Evolutionary conservation across 2,888 invertebrate species (phyloP).

Genomic region (Drosophila quinaria): DNA sequence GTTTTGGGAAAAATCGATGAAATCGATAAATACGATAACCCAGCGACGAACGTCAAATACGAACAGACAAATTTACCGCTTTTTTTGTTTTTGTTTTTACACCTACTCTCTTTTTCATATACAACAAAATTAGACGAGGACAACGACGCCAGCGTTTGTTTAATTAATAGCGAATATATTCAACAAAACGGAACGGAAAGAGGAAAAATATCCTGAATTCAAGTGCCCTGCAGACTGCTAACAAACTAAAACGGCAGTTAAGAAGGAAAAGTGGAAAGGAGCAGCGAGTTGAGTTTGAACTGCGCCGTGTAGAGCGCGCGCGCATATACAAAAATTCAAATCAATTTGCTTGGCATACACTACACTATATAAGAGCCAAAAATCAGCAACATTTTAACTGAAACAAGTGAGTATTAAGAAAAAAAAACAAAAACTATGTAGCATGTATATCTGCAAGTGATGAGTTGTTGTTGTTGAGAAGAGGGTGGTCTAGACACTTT

Average conservation of each 20-base stretch:
- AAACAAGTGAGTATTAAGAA: constrained; percentile 77
- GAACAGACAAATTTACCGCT: constrained; percentile 46
- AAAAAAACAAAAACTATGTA: no score
- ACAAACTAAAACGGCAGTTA: constrained; percentile 7
- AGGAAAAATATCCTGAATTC: constrained; percentile 44
- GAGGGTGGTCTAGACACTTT: constrained; percentile 20
- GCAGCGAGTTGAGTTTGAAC: constrained; percentile 19
- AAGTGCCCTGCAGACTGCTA: constrained; percentile 12
- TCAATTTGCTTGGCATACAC: constrained; percentile 44
- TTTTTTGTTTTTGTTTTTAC: constrained; percentile 57
- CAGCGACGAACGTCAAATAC: constrained; percentile 30
- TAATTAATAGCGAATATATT: constrained; percentile 48
- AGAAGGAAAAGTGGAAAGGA: not conserved
- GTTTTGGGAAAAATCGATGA: constrained; percentile 67
- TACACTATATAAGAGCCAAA: constrained; percentile 20
- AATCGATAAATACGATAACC: constrained; percentile 71
- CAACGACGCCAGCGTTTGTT: constrained; percentile 50
- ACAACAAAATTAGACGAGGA: constrained; percentile 45
- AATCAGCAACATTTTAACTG: constrained; percentile 53
- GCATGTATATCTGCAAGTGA: constrained; percentile 4
- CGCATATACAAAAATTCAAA: constrained; percentile 54
- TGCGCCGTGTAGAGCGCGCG: constrained; percentile 72
- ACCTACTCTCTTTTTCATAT: constrained; percentile 45
- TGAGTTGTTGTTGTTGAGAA: constrained; percentile 1
- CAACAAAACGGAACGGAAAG: constrained; percentile 26